Conservation (phyloP, 2,888 invertebrate species). For the Macroteleia sp. region DNA sequence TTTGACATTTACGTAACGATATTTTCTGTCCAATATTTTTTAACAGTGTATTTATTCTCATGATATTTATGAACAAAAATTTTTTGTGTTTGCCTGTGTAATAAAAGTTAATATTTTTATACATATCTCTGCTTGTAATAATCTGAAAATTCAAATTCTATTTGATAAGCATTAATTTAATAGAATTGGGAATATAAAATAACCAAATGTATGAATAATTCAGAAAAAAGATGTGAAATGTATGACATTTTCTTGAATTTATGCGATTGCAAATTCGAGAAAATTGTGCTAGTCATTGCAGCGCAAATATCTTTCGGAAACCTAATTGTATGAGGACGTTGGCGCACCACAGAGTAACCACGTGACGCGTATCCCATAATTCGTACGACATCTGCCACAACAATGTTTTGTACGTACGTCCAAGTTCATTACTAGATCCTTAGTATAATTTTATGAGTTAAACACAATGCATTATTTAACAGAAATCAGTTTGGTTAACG, state of each 20-base stretch:
- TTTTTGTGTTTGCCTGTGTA: too few species aligned
- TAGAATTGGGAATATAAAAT: too few species aligned
- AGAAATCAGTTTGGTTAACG: not conserved
- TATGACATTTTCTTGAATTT: slow-evolving; percentile 9
- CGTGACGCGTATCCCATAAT: slow-evolving; percentile 64
- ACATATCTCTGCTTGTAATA: too few species aligned
- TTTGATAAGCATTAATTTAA: too few species aligned
- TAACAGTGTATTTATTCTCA: too few species aligned
- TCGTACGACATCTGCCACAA: slow-evolving; percentile 65
- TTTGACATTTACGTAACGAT: too few species aligned
- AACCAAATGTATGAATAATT: too few species aligned
- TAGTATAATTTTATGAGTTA: slow-evolving; percentile 43
- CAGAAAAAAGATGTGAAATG: not conserved
- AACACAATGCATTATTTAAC: slow-evolving; percentile 11
- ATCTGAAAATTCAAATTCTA: too few species aligned
- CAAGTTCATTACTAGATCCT: slow-evolving; percentile 58
- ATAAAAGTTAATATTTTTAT: too few species aligned
- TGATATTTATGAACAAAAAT: too few species aligned
- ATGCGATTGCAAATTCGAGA: slow-evolving; percentile 20
- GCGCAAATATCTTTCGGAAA: slow-evolving; percentile 57
- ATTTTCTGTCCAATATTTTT: too few species aligned
- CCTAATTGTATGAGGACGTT: slow-evolving; percentile 56
- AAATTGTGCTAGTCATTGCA: slow-evolving; percentile 25
- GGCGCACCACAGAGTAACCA: slow-evolving; percentile 61
- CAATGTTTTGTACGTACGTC: slow-evolving; percentile 60